Conservation (phyloP, 2,888 invertebrate genomes). For the Clivina fossor region DNA sequence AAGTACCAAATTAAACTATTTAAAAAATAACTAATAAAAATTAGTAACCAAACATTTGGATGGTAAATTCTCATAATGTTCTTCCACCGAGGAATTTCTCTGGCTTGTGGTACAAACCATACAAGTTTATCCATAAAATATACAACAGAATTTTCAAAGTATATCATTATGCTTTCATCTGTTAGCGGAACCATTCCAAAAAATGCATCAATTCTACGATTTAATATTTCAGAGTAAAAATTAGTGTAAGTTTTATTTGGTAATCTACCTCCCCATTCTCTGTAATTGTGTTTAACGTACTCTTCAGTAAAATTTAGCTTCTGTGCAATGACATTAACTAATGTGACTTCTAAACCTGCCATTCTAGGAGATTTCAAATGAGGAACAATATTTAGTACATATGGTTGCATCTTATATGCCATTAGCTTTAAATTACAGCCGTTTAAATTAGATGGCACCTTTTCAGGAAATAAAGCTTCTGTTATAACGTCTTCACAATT, state of each 20-base stretch:
- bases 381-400: conserved; percentile 34
- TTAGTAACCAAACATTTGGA: conserved; percentile 2
- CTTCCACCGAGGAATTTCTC: background rate
- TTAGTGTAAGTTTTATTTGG: conserved; percentile 53
- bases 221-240: too few species aligned
- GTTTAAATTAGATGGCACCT: conserved; percentile 28
- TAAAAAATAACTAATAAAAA: background rate
- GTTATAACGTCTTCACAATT: conserved; percentile 6
- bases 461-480: conserved; percentile 7
- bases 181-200: too few species aligned
- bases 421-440: conserved; percentile 36
- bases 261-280: conserved; percentile 54
- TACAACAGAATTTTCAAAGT: background rate
- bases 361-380: conserved; percentile 6
- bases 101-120: background rate
- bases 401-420: conserved; percentile 35
- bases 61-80: conserved; percentile 1
- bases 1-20: background rate
- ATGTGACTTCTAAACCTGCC: conserved; percentile 39
- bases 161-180: too few species aligned
- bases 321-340: conserved; percentile 34
- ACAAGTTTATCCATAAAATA: background rate
- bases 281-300: conserved; percentile 31
- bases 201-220: too few species aligned
- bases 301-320: conserved; percentile 37